phyloP scores from a whole-genome alignment of 1,140 invertebrate species.

The Nomia melanderi region DNA sequence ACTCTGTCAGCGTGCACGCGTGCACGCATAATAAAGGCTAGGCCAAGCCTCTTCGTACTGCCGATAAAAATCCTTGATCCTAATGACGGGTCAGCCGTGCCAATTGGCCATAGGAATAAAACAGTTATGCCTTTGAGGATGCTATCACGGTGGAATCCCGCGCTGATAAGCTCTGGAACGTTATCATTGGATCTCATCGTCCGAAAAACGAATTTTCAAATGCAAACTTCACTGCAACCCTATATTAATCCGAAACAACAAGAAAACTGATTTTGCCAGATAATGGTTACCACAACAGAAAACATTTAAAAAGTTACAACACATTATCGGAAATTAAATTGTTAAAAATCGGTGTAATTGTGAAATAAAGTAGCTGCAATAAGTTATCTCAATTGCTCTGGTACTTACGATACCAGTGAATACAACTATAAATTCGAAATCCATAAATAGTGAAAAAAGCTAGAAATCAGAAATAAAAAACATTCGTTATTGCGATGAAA shows the following conservation, averaged over 20 bases:
- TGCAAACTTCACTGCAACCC: background rate
- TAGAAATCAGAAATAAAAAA: too few species aligned
- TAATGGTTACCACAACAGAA: too few species aligned
- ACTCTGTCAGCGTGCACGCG: constrained; percentile 4
- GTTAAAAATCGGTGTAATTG: too few species aligned
- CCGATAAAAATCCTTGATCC: constrained; percentile 73
- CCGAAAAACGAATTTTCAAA: background rate
- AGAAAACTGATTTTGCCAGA: too few species aligned
- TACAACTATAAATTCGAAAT: too few species aligned
- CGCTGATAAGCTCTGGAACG: constrained; percentile 37
- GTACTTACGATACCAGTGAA: too few species aligned
- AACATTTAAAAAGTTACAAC: too few species aligned
- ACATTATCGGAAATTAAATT: too few species aligned
- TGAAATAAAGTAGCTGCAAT: too few species aligned
- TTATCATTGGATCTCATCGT: background rate
- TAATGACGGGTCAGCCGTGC: constrained; percentile 75
- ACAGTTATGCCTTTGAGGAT: constrained; percentile 46
- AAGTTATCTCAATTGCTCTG: too few species aligned
- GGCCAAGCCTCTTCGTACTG: constrained; percentile 37
- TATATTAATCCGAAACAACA: background rate
- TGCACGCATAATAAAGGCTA: constrained; percentile 56
- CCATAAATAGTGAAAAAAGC: too few species aligned
- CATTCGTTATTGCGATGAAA: too few species aligned
- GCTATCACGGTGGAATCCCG: constrained; percentile 22
- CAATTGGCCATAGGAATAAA: constrained; percentile 69